Conservation (phyloP, 2,888 invertebrate genomes). For the Tryphoninae sp. region DNA sequence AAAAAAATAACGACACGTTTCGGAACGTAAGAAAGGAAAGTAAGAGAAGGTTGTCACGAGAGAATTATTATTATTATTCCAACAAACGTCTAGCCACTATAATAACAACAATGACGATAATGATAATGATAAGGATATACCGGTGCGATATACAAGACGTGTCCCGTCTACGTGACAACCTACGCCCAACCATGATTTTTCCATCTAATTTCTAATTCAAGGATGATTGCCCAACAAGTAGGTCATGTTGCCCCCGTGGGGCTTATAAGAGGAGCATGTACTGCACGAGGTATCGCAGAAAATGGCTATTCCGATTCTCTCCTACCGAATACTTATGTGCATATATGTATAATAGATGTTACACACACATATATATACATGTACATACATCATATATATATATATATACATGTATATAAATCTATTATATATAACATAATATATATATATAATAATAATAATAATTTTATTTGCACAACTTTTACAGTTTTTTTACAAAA, state of each 20-base stretch:
- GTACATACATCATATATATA: background rate
- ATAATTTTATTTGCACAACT: too few relatives aligned
- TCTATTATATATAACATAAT: too few relatives aligned
- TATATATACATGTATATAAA: too few relatives aligned
- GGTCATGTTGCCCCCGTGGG: slow-evolving; percentile 66
- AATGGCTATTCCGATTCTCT: slow-evolving; percentile 1
- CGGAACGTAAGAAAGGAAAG: slow-evolving; percentile 37
- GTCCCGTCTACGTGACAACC: slow-evolving; percentile 37
- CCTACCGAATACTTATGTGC: background rate
- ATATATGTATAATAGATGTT: background rate
- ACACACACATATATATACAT: background rate
- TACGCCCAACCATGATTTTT: slow-evolving; percentile 53
- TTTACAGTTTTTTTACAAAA: too few relatives aligned
- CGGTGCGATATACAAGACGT: background rate
- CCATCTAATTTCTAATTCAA: slow-evolving; percentile 59
- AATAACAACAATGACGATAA: slow-evolving; percentile 31
- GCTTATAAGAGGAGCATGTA: slow-evolving; percentile 14
- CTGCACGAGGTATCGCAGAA: slow-evolving; percentile 9
- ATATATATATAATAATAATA: too few relatives aligned
- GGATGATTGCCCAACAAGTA: slow-evolving; percentile 72
- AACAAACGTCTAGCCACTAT: background rate
- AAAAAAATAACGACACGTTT: slow-evolving; percentile 25
- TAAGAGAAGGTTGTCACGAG: slow-evolving; percentile 38
- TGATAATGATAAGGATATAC: slow-evolving; percentile 24
- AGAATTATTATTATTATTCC: slow-evolving; percentile 30